phyloP scores from a whole-genome alignment of 2,113 vertebrate species.

The Cololabis saira region DNA sequence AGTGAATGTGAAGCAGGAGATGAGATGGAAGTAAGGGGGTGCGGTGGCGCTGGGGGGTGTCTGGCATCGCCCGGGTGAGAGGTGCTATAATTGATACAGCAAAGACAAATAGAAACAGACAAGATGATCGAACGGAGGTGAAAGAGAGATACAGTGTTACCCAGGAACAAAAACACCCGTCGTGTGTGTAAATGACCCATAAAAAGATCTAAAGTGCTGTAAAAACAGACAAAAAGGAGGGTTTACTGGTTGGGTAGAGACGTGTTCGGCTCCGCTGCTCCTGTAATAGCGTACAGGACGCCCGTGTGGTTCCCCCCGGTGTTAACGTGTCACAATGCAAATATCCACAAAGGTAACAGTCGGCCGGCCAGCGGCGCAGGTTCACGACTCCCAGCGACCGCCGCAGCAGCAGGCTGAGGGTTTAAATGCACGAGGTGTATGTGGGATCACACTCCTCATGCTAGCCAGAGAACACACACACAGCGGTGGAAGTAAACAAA shows the following conservation, averaged over 20 bases:
- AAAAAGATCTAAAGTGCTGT: constrained; percentile 16
- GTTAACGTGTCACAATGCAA: constrained; percentile 50
- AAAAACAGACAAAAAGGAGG: constrained; percentile 6
- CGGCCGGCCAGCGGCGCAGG: constrained; percentile 47
- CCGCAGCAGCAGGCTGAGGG: constrained; percentile 60
- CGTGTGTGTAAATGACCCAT: constrained; percentile 36
- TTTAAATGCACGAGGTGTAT: constrained; percentile 60
- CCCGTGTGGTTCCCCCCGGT: constrained; percentile 21
- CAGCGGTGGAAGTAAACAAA: constrained; percentile 37
- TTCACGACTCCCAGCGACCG: constrained; percentile 52
- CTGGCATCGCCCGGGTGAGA: constrained; percentile 21
- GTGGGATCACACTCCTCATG: too few species aligned
- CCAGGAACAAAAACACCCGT: constrained; percentile 17
- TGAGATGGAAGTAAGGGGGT: constrained; percentile 10
- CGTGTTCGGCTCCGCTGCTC: constrained; percentile 18
- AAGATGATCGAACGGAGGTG: constrained; percentile 32
- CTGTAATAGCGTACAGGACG: constrained; percentile 1
- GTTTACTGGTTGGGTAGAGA: constrained; percentile 18
- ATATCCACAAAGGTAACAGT: constrained; percentile 39
- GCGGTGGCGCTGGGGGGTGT: constrained; percentile 4
- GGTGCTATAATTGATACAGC: constrained; percentile 38
- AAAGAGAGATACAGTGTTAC: constrained; percentile 35
- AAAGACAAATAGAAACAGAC: constrained; percentile 47
- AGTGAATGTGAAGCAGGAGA: constrained; percentile 43
- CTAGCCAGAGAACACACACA: constrained; percentile 19